Evolutionary conservation across 2,797 vertebrate species (phyloP).

Genomic region (Silurus lanzhouensis): DNA sequence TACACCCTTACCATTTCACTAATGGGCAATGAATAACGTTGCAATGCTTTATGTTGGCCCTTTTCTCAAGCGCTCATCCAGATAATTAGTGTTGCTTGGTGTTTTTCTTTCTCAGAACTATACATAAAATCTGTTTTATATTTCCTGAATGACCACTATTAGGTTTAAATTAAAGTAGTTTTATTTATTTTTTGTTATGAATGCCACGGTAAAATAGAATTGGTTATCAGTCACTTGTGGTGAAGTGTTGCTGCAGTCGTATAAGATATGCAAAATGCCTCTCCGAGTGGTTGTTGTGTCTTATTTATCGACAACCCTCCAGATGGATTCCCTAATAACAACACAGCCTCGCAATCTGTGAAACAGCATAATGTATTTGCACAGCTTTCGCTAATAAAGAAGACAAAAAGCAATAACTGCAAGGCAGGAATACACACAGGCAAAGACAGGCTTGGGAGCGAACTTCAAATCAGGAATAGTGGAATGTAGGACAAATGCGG

Average conservation of each 20-base stretch:
- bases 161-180: neutral
- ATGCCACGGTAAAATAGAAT: neutral
- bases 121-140: neutral
- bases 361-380: constrained; percentile 5
- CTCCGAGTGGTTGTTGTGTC: constrained; percentile 11
- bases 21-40: neutral
- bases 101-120: neutral
- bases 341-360: constrained; percentile 35
- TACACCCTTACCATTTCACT: neutral
- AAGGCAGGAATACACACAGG: neutral
- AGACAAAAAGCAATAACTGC: neutral
- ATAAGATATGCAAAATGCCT: constrained; percentile 8
- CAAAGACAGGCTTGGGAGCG: neutral
- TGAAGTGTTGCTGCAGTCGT: constrained; percentile 5
- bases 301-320: constrained; percentile 38
- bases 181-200: neutral
- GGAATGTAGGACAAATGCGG: neutral
- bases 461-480: neutral
- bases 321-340: constrained; percentile 50
- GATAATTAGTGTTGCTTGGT: neutral
- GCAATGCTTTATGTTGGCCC: neutral
- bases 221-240: constrained; percentile 14
- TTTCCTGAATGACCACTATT: constrained; percentile 5
- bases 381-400: constrained; percentile 20
- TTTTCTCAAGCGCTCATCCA: neutral